Percentiles rank a stretch among this genome's conserved stretches.
Evolutionary conservation across 1,140 invertebrate species (phyloP).

Genomic region (Drosophila novamexicana): DNA sequence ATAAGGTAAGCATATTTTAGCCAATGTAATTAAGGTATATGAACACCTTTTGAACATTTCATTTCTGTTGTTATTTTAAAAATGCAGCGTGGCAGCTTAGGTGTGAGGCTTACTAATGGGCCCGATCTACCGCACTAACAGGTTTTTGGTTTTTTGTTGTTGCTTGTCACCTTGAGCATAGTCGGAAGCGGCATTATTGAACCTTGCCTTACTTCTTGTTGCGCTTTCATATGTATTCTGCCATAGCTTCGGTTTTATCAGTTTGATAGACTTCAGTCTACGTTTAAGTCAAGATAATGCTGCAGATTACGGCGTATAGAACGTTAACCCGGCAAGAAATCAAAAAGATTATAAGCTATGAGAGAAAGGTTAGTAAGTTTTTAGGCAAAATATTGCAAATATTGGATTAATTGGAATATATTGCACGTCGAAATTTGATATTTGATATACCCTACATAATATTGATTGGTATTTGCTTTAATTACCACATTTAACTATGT

Average conservation of each 20-base stretch:
- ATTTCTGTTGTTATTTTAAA: slow-evolving; percentile 29
- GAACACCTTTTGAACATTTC: neutral
- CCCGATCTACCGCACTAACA: slow-evolving; percentile 51
- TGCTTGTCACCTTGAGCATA: slow-evolving; percentile 26
- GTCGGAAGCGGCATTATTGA: slow-evolving; percentile 57
- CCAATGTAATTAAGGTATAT: neutral
- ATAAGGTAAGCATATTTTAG: slow-evolving; percentile 84
- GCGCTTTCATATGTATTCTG: slow-evolving; percentile 22
- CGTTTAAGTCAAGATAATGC: slow-evolving; percentile 59
- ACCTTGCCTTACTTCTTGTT: slow-evolving; percentile 67
- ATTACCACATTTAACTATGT: slow-evolving; percentile 4
- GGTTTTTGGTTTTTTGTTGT: slow-evolving; percentile 52
- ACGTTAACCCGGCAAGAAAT: slow-evolving; percentile 50
- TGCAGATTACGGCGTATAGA: slow-evolving; percentile 40
- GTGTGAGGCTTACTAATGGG: neutral
- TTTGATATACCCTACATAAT: neutral
- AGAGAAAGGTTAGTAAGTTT: slow-evolving; percentile 59
- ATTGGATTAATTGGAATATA: no score
- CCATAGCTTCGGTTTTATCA: slow-evolving; percentile 53
- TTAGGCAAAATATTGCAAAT: neutral
- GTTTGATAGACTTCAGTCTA: slow-evolving; percentile 6
- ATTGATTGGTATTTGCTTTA: slow-evolving; percentile 25
- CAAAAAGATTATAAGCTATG: slow-evolving; percentile 57
- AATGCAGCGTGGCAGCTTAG: slow-evolving; percentile 62
- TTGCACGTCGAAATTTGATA: neutral